Evolutionary conservation across 2,113 vertebrate genomes (phyloP), one percentile per base, ranked within the genome.

Genomic region (Corydoras sp.): DNA sequence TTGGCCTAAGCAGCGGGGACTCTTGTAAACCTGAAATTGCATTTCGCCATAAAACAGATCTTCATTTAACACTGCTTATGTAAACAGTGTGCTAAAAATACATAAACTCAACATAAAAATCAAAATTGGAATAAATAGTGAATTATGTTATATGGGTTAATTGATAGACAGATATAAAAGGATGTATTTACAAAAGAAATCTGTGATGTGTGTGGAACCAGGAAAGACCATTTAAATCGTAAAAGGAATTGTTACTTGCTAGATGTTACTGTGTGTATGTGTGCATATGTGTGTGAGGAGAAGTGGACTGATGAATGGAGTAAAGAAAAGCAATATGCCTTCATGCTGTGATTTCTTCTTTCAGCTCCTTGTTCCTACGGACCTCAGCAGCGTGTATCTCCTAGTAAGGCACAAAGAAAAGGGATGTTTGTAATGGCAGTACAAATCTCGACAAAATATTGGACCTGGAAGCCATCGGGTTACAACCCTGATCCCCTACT

Each of bases 321-420:
- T 59, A 73, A 71, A 55, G 75, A 59, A 56, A 73, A 30, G 67
- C 10, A 71, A 9, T 31, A 53, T 74, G 58, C 58, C 66, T 80
- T 90, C 85, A 90, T 75, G 86, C 87, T 80, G 78, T 81, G 78
- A 88, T 76, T 76, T 95, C 93, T 85, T 97, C 94, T 82, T 90
- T 93, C 80, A 96, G 85, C 88, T 97, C 95, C 91, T 98, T 98
- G 90, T 98, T 98, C 92, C 92, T 93, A 88, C 96, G 92, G 82
- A 98, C 96, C 82, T 92, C 85, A 60, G 90, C 93, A 0, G 94
- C 95, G 7, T 92, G 96, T 88, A 88, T 94, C 85, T 98, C 95
- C 96, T 98, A 79, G 29, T 50, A 59, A 68, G 15, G 6, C 9
- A 75, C 3, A 73, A 43, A 53, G 58, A 32, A 31, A 31, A 55